Base-by-base conservation (phyloP, 2,113 vertebrate species). In the Caranx melampygus region DNA sequence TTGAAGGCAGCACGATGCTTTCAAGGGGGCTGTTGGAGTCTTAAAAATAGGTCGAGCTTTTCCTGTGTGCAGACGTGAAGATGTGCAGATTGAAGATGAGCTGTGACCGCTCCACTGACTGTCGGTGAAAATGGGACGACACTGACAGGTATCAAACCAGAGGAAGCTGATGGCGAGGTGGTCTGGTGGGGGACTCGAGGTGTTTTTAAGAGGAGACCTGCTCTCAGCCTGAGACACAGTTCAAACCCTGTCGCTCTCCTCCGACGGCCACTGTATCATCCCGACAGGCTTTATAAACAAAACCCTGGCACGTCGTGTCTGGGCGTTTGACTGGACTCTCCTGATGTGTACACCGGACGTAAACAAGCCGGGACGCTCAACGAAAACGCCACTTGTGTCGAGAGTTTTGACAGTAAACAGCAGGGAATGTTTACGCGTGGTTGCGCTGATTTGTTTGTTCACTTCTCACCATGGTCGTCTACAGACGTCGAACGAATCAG, bases 391-490 rank as follows among this genome's bases (percentile, higher is more conserved):
- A 81, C 83, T 85, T 55, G 72, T 84, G 78, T 83, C 54, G 47
- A 88, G 81, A 65, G 89, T 79, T 81, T 71, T 75, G 76, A 79
- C 80, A 74, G 84, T 83, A 87, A 85, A 84, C 84, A 83, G 62
- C 6, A 1, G 44, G 73, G 66, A 71, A 75, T 64, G 67, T 87
- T 78, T 80, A 77, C 77, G 52, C 57, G 20, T 61, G 71, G 79
- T 65, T 69, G 79, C 65, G 49, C 66, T 40, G 75, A 82, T 88
- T 76, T 83, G 71, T 81, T 83, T 65, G 73, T 72, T 81, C 79
- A 13, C 69, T 63, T 87, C 71, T 65, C 13, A 16, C 65, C 65
- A 61, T 44, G 44, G 1, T 70, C 61, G 49, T 61, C 58, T 61
- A 1, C 12, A 10, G n/a, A n/a, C n/a, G 83, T 84, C 18, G 34